Base-by-base conservation (phyloP, 2,888 invertebrate genomes). In the Cheiracanthium punctorium region DNA sequence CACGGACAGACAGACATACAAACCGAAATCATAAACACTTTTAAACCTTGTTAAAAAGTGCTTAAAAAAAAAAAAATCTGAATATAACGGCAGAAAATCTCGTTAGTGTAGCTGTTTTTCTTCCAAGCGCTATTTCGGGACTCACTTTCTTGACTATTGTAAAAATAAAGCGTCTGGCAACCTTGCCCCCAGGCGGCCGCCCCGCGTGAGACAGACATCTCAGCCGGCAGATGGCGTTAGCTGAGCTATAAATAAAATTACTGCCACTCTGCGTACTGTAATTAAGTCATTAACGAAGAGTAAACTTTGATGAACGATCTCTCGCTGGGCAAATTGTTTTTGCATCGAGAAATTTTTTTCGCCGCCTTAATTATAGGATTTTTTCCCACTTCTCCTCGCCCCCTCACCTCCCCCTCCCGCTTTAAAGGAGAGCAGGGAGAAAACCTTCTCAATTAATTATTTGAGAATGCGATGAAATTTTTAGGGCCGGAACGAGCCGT, bases 211-310 rank as follows among this genome's bases (percentile, higher is more conserved):
- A 2, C 37, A 37, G 37, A 81, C 75, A 29, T 30, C 33, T 14
- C 52, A 65, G 64, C 71, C 82, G 79, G 84, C 84, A 85, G 84
- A 85, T 85, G 84, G 84, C 84, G 84, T 69, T 84, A 73, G 32
- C 65, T 29, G 58, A 58, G 84, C 84, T 69, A 85, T 85, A 79
- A 79, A 79, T 85, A 79, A 79, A 85, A 85, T 85, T 85, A 79
- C 79, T 67, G 73, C 79, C 77, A 77, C 82, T 84, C 67, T 32
- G 73, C 77, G 82, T 28, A 72, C 77, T 84, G 82, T 84, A 84
- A 84, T 84, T 84, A 84, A 84, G 82, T 84, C 77, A 84, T 84
- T 84, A 84, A 77, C 82, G 77, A 73, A 37, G 72, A 84, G 77
- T 84, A 77, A 84, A 84, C 77, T 84, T 84, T 84, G 82, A 84